Conservation (phyloP, 2,113 vertebrate species). For the Sciurus niger region DNA sequence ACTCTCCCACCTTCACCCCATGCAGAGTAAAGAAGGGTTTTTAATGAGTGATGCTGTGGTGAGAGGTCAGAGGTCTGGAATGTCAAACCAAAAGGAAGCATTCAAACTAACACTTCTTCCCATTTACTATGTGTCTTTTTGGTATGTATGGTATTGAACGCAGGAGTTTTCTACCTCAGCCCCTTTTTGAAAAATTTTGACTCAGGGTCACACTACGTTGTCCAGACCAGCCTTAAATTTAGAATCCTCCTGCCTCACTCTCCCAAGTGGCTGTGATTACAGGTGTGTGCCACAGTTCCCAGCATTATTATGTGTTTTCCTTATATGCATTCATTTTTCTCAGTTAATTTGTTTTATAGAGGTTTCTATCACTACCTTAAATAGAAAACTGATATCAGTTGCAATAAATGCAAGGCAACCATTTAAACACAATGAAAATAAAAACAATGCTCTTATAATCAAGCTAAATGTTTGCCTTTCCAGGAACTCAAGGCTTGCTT, state of each 20-base stretch:
- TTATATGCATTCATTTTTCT: constrained; percentile 15
- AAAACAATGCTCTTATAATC: neutral
- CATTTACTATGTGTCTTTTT: neutral
- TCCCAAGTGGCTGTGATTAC: neutral
- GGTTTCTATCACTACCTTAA: constrained; percentile 1
- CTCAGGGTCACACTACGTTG: neutral
- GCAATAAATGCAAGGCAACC: neutral
- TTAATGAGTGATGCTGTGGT: neutral
- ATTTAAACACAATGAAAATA: constrained; percentile 21
- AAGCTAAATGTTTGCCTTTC: neutral
- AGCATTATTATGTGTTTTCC: neutral
- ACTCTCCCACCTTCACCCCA: rapidly evolving
- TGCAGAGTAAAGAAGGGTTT: neutral
- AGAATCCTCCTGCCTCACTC: neutral
- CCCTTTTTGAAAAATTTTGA: neutral
- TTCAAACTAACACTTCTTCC: constrained; percentile 37
- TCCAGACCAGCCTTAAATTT: neutral
- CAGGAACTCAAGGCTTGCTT: neutral
- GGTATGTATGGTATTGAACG: neutral
- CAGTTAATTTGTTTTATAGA: constrained; percentile 21
- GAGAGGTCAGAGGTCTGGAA: neutral
- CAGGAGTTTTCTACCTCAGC: neutral
- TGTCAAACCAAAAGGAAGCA: neutral
- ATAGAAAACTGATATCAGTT: constrained; percentile 14
- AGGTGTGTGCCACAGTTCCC: neutral